Evolutionary conservation across 2,888 invertebrate species (phyloP), one percentile per base, ranked within the genome.

Genomic region (Yponomeuta cagnagella): DNA sequence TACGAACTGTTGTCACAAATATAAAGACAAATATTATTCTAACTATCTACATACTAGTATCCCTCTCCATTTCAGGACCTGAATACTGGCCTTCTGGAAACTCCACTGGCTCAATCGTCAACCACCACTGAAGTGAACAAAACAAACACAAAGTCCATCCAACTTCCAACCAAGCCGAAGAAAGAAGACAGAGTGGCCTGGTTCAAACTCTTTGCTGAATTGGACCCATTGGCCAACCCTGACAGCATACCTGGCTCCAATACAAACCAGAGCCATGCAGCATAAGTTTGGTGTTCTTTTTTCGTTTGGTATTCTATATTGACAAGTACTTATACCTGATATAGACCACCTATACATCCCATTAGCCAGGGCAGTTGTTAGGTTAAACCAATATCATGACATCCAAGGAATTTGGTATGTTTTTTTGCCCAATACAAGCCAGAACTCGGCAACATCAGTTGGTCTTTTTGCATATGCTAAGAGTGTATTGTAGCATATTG

Each of bases 181-280:
- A 94, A 93, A 76, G 93, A 93, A 72, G 94, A 93, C 73, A 93
- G 90, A 78, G 89, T 91, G 3, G 92, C 93, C 30, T 98, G 98
- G 98, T 95, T 97, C 82, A 97, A 97, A 86, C 90, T 98, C 71
- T 98, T 98, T 90, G 97, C 98, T 63, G 98, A 98, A 86, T 88
- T 98, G 72, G 98, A 98, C 90, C 98, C 98, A 0, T 90, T 98
- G 58, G 95, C 97, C 12, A 97, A 98, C 89, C 97, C 97, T 64
- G 96, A 97, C 68, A 90, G 82, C 70, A 81, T 93, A 33, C 88
- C 83, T 30, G 90, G 92, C 6, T 80, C 85, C 10, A 90, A 90
- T 72, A 81, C 78, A n/a, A 88, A 86, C 72, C 92, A 93, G 64
- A 93, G 93, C 75, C 93, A 93, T 80, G 90, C 93, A 64, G 93